These are phyloP conservation scores for Glossophaga mutica DNA, from an alignment of 2,797 vertebrate species.

Conservation along the genomic window DNA sequence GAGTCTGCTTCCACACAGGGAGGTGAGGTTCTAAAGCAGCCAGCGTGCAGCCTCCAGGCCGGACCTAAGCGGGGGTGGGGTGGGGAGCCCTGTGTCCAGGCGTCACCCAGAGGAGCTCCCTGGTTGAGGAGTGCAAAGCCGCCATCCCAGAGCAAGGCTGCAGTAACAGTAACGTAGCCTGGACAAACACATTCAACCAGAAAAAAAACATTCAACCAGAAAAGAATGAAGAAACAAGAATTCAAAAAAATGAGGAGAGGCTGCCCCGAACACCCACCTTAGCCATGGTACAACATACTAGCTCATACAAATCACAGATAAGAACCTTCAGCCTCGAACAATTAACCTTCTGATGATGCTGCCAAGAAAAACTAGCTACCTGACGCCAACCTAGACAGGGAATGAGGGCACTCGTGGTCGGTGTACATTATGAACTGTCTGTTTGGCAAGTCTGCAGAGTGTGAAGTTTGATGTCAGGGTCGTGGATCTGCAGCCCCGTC, in stretches of 20 bases:
- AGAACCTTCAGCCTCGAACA: neutral
- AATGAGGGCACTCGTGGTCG: neutral
- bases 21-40: neutral
- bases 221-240: no score
- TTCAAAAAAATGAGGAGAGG: no score
- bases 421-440: neutral
- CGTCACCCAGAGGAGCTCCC: neutral
- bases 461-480: neutral
- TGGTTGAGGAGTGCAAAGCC: neutral
- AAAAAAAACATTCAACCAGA: no score
- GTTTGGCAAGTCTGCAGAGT: neutral
- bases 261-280: neutral
- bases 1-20: no score
- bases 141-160: neutral
- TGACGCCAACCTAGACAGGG: neutral
- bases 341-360: neutral
- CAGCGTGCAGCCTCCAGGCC: neutral
- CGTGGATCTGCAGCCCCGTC: neutral
- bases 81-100: neutral
- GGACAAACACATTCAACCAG: neutral
- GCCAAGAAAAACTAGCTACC: neutral
- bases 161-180: neutral
- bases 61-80: no score
- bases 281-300: neutral
- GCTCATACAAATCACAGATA: neutral